Evolutionary conservation across 1,140 invertebrate species (phyloP).

Genomic region (Chironomus tepperi): DNA sequence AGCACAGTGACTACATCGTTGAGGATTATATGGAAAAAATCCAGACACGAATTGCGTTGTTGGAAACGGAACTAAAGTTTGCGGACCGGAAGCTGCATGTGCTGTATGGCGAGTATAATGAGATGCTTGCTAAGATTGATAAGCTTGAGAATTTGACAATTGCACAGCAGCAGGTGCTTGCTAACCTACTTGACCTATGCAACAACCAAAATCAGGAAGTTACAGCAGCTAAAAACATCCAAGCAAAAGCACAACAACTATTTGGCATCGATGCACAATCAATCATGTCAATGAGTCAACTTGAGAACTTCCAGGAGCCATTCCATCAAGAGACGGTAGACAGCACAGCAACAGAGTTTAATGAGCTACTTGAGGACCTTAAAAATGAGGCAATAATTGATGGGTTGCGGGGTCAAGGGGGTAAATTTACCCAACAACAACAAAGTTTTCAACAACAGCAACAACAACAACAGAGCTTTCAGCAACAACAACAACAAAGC

Average conservation of each 20-base stretch:
- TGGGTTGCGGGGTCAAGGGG: constrained; percentile 29
- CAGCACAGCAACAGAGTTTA: constrained; percentile 27
- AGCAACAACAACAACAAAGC: constrained; percentile 24
- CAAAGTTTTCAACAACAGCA: constrained; percentile 32
- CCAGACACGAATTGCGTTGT: constrained; percentile 69
- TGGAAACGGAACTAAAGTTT: constrained; percentile 83
- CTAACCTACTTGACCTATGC: constrained; percentile 76
- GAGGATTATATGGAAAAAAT: constrained; percentile 84
- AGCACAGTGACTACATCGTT: constrained; percentile 56
- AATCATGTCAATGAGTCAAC: not conserved
- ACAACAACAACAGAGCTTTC: constrained; percentile 33
- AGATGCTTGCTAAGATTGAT: constrained; percentile 88
- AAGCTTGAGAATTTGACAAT: constrained; percentile 80
- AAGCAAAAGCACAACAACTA: not conserved
- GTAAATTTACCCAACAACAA: not conserved
- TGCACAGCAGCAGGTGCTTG: constrained; percentile 86
- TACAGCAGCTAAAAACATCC: not conserved
- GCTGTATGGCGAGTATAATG: constrained; percentile 83
- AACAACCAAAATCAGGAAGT: constrained; percentile 26
- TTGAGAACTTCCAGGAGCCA: constrained; percentile 16
- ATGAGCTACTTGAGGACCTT: constrained; percentile 27
- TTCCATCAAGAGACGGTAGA: constrained; percentile 10
- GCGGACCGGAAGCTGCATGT: constrained; percentile 86
- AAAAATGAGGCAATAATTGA: constrained; percentile 29
- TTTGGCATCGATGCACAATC: not conserved